Percentiles rank a stretch among this genome's conserved stretches.
These are phyloP conservation scores for Tetanocera ferruginea DNA, from an alignment of 2,888 invertebrate genomes.

Conservation along the genomic window DNA sequence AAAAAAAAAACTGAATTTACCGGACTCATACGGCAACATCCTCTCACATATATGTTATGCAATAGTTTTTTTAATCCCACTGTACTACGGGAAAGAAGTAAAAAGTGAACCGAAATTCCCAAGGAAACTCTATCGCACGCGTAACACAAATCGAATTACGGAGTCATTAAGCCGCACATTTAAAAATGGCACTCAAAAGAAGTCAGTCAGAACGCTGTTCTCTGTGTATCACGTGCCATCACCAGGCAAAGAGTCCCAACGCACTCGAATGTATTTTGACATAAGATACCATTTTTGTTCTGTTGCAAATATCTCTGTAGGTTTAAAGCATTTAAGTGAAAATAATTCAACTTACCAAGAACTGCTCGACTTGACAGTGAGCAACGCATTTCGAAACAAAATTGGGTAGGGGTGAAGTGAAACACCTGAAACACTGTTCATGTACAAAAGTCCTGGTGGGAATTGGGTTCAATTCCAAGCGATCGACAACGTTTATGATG, in stretches of 20 bases:
- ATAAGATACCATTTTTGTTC: not conserved
- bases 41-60: too few relatives aligned
- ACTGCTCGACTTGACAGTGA: not conserved
- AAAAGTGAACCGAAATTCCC: not conserved
- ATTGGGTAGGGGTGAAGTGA: not conserved
- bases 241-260: not conserved
- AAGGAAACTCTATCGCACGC: slow-evolving; percentile 50
- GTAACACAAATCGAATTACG: slow-evolving; percentile 54
- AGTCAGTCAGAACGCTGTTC: not conserved
- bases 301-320: slow-evolving; percentile 33
- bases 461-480: slow-evolving; percentile 49
- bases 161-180: slow-evolving; percentile 50
- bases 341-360: slow-evolving; percentile 49
- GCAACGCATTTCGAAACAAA: not conserved
- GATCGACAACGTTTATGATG: slow-evolving; percentile 40
- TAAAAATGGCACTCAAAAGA: not conserved
- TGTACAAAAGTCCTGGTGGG: not conserved
- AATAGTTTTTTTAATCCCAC: too few relatives aligned
- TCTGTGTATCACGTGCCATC: not conserved
- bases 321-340: slow-evolving; percentile 51
- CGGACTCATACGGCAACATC: too few relatives aligned
- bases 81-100: not conserved
- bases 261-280: not conserved
- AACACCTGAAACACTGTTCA: not conserved
- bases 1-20: too few relatives aligned